phyloP scores from a whole-genome alignment of 2,888 invertebrate species.

The Pardosa pseudoannulata region DNA sequence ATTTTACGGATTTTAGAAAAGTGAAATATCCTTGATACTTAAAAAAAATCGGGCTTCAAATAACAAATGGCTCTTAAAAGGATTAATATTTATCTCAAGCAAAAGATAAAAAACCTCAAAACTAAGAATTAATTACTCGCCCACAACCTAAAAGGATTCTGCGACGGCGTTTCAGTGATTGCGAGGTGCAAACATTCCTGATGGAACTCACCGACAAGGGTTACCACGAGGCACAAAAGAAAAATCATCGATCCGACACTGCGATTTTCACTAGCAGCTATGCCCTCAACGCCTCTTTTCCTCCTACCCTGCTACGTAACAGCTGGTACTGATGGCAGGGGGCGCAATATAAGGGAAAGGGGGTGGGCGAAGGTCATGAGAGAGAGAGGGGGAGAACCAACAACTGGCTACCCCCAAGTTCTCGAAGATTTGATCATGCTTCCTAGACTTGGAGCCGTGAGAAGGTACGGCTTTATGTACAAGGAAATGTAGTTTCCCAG shows the following conservation, averaged over 20 bases:
- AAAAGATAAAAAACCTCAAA: no score
- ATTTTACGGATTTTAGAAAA: no score
- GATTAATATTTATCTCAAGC: no score
- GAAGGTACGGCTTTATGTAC: conserved; percentile 31
- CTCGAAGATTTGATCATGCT: neutral
- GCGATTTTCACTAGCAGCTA: conserved; percentile 37
- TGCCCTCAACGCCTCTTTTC: neutral
- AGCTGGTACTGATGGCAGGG: conserved; percentile 59
- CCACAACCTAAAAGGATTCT: no score
- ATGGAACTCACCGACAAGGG: neutral
- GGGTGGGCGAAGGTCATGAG: conserved; percentile 57
- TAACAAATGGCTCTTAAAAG: no score
- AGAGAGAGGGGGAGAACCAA: no score
- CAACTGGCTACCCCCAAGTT: no score
- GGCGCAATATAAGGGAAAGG: neutral
- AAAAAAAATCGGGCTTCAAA: no score
- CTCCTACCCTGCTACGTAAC: conserved; percentile 49
- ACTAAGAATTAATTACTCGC: no score
- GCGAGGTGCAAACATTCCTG: neutral
- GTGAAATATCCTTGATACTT: no score
- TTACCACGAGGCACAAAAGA: neutral
- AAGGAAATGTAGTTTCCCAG: conserved; percentile 42
- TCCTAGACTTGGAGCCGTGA: conserved; percentile 36
- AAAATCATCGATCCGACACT: conserved; percentile 52
- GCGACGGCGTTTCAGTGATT: no score